Percentiles rank a stretch among this genome's conserved stretches.
These are phyloP conservation scores for Falco berigora DNA, from an alignment of 2,797 vertebrate species.

Conservation along the genomic window DNA sequence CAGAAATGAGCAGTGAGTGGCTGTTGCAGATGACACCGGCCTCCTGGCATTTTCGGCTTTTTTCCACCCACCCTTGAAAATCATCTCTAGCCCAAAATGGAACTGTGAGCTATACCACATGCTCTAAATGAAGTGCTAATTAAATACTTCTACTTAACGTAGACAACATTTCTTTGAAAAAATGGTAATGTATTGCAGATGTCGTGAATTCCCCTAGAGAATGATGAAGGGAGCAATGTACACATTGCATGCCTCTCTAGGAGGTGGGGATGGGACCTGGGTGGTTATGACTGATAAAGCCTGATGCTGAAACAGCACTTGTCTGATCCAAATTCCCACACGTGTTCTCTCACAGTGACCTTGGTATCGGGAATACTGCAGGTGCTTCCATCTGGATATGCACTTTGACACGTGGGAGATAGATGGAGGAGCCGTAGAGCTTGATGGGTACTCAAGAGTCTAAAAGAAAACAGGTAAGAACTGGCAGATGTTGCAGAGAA, in stretches of 20 bases:
- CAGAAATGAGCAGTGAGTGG: not conserved
- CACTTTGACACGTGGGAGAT: accelerated
- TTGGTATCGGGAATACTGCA: not conserved
- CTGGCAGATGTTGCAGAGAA: not conserved
- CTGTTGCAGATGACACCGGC: not conserved
- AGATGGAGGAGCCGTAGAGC: not conserved
- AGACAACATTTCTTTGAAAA: slow-evolving; percentile 10
- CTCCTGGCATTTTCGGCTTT: not conserved
- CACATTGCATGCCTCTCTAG: not conserved
- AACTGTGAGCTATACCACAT: slow-evolving; percentile 49
- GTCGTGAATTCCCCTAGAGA: not conserved
- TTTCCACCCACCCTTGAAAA: slow-evolving; percentile 37
- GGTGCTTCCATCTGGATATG: not conserved
- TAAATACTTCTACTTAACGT: slow-evolving; percentile 53
- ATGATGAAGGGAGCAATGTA: not conserved
- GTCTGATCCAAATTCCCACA: not conserved
- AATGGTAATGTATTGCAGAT: slow-evolving; percentile 7
- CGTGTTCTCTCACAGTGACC: accelerated
- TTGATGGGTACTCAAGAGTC: too few species aligned
- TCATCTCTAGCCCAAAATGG: not conserved
- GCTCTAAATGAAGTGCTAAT: slow-evolving; percentile 64
- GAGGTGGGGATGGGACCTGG: not conserved
- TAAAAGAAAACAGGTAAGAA: not conserved
- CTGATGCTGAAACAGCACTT: not conserved
- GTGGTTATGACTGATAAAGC: not conserved